A percentile compares a stretch with the other conserved stretches of the same genome.
These are phyloP conservation scores for Protobothrops mucrosquamatus DNA, from an alignment of 2,113 vertebrate species.

Conservation along the genomic window DNA sequence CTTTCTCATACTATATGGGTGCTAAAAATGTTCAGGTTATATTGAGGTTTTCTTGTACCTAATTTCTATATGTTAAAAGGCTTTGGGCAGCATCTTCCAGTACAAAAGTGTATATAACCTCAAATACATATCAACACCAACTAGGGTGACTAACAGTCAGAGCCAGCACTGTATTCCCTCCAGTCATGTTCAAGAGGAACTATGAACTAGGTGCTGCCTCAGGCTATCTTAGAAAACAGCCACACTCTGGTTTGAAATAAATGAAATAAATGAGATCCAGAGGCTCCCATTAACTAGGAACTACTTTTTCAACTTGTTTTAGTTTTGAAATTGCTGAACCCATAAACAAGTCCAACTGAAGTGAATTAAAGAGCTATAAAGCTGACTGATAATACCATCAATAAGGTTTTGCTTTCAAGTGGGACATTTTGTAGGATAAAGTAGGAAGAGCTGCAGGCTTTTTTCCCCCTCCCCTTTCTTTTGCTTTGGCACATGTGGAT, in stretches of 20 bases:
- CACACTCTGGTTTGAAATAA: background rate
- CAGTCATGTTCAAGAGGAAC: background rate
- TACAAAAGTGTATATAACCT: background rate
- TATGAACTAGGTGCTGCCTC: background rate
- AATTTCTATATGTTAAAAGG: background rate
- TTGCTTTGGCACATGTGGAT: background rate
- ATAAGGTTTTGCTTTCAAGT: background rate
- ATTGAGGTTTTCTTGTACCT: background rate
- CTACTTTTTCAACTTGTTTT: background rate
- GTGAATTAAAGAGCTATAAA: background rate
- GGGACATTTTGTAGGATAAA: background rate
- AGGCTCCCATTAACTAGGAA: background rate
- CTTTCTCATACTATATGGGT: background rate
- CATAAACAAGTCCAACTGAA: background rate
- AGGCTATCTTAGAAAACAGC: background rate
- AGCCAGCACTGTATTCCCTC: background rate
- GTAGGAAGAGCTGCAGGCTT: background rate
- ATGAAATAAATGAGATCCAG: background rate
- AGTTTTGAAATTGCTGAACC: background rate
- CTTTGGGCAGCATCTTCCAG: background rate
- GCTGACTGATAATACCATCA: background rate
- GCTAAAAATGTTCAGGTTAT: background rate
- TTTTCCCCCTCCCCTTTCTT: background rate
- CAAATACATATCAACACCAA: background rate
- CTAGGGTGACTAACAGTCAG: background rate